Conservation (phyloP, 2,888 invertebrate genomes). For the Lypha dubia region DNA sequence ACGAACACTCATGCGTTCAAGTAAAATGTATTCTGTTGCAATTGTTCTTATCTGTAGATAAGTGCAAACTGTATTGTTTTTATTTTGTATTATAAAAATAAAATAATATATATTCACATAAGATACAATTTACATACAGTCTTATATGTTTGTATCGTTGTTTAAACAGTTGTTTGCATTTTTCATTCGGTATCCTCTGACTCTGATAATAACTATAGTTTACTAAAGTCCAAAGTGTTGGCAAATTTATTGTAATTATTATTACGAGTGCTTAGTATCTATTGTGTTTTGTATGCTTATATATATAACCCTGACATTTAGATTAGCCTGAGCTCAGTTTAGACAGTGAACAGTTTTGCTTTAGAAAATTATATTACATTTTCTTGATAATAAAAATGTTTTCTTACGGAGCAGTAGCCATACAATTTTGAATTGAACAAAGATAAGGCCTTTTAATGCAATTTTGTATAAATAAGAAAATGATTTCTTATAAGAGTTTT, state of each 20-base stretch:
- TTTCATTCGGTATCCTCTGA: constrained; percentile 31
- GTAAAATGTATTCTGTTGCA: constrained; percentile 35
- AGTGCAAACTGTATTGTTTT: constrained; percentile 39
- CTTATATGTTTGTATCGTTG: background rate
- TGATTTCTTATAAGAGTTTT: background rate
- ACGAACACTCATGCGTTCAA: constrained; percentile 35
- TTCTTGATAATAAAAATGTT: background rate
- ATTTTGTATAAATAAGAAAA: background rate
- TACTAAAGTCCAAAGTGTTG: constrained; percentile 44
- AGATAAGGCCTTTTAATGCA: background rate
- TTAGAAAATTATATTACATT: constrained; percentile 14
- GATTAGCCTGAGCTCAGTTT: constrained; percentile 40
- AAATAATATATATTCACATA: background rate
- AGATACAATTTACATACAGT: background rate
- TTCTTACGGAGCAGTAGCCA: background rate
- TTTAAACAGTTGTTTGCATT: constrained; percentile 29
- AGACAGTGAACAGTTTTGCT: background rate
- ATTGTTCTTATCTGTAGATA: constrained; percentile 35
- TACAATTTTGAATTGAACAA: constrained; percentile 2
- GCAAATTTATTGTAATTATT: constrained; percentile 62
- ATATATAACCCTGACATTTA: constrained; percentile 51
- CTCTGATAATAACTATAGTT: constrained; percentile 52
- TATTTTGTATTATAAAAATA: constrained; percentile 17
- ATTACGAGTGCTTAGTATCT: constrained; percentile 7
- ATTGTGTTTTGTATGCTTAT: background rate